Conservation (phyloP, 2,888 invertebrate genomes). For the Eupithecia insigniata region DNA sequence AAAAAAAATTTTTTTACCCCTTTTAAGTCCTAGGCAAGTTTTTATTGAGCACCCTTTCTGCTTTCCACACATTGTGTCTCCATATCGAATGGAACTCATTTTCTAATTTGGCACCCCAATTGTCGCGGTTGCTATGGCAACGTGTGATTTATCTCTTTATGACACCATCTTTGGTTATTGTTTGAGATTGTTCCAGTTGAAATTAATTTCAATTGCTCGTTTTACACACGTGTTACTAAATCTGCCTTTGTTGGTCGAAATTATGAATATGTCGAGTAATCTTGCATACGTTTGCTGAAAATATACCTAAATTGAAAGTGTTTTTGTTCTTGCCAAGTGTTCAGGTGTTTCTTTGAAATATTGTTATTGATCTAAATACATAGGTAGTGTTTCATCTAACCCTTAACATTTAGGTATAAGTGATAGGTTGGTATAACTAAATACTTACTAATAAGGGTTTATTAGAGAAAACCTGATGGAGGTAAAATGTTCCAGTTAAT, state of each 20-base stretch:
- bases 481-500: not conserved
- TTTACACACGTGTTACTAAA: conserved; percentile 14
- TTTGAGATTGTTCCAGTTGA: conserved; percentile 29
- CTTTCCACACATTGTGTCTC: conserved; percentile 26
- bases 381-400: no score
- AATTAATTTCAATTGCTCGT: conserved; percentile 16
- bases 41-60: conserved; percentile 6
- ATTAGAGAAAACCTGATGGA: not conserved
- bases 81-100: conserved; percentile 65
- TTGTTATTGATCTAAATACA: no score
- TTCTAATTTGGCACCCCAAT: conserved; percentile 65
- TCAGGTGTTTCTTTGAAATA: not conserved
- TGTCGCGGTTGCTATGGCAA: conserved; percentile 59
- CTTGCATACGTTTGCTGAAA: not conserved
- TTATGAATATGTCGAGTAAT: not conserved
- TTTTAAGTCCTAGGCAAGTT: not conserved
- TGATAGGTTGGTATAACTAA: no score
- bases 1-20: not conserved
- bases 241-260: not conserved
- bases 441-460: not conserved
- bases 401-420: no score
- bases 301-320: not conserved
- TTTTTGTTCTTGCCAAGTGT: not conserved
- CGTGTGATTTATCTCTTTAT: conserved; percentile 62
- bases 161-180: conserved; percentile 40